A percentile compares a stretch with the other conserved stretches of the same genome.
These are phyloP conservation scores for Plemyria rubiginata DNA, from an alignment of 2,888 invertebrate species.

Conservation along the genomic window DNA sequence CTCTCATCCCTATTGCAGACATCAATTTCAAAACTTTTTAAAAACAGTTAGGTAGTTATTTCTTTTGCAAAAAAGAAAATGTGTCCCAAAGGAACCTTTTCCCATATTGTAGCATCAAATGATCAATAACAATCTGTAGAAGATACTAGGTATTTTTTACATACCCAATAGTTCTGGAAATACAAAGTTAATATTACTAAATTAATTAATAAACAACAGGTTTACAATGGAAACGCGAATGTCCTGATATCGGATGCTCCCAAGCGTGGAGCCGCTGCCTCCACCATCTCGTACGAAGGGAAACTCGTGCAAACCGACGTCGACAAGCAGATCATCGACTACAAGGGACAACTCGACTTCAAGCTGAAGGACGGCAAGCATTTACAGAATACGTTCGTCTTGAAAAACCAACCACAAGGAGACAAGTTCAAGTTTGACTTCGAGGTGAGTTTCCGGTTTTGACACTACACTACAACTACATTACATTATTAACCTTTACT, in stretches of 20 bases:
- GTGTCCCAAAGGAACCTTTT: too few species aligned
- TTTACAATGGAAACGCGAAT: conserved; percentile 63
- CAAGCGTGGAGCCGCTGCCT: conserved; percentile 67
- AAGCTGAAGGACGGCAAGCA: conserved; percentile 68
- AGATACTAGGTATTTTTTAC: too few species aligned
- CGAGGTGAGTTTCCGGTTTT: conserved; percentile 54
- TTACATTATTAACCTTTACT: too few species aligned
- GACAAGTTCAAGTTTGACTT: conserved; percentile 64
- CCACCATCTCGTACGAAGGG: conserved; percentile 64
- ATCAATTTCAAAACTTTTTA: too few species aligned
- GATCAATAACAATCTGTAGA: too few species aligned
- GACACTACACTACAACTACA: too few species aligned
- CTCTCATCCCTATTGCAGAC: too few species aligned
- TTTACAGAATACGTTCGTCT: conserved; percentile 56
- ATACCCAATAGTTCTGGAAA: too few species aligned
- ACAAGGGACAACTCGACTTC: conserved; percentile 67
- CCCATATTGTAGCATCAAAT: too few species aligned
- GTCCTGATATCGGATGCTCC: conserved; percentile 62
- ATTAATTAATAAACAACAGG: conserved; percentile 43
- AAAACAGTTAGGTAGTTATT: too few species aligned
- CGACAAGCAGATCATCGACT: conserved; percentile 59
- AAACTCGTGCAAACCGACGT: conserved; percentile 64
- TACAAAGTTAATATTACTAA: background rate
- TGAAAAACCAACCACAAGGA: conserved; percentile 64
- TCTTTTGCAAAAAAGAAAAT: too few species aligned